phyloP scores from a whole-genome alignment of 2,113 vertebrate genomes.

The Rallus limicola region DNA sequence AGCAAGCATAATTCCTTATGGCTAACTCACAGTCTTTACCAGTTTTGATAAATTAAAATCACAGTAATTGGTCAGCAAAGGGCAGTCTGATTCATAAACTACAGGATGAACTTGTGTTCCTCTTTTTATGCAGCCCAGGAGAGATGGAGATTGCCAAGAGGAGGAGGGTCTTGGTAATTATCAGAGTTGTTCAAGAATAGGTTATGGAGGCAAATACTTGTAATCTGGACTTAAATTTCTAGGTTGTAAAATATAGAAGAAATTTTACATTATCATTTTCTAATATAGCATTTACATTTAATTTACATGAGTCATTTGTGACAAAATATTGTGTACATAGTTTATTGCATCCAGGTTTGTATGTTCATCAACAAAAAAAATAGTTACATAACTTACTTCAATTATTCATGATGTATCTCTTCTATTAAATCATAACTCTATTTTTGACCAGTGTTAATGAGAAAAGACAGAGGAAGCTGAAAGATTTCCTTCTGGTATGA shows the following conservation, averaged over 20 bases:
- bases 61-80: not conserved
- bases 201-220: not conserved
- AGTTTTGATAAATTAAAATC: not conserved
- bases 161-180: not conserved
- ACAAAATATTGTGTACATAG: not conserved
- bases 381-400: not conserved
- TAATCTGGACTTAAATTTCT: not conserved
- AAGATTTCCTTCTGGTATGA: not conserved
- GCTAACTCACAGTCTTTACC: not conserved
- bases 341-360: not conserved
- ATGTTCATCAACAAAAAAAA: not conserved
- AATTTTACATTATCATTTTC: not conserved
- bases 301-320: not conserved
- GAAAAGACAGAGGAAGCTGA: not conserved
- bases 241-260: not conserved
- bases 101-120: not conserved
- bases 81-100: not conserved
- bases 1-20: not conserved
- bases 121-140: not conserved
- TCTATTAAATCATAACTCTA: not conserved
- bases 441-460: not conserved
- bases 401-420: not conserved
- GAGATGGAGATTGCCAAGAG: not conserved
- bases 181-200: not conserved
- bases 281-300: not conserved